Evolutionary conservation across 2,113 vertebrate species (phyloP).

Genomic region (Pipra filicauda): DNA sequence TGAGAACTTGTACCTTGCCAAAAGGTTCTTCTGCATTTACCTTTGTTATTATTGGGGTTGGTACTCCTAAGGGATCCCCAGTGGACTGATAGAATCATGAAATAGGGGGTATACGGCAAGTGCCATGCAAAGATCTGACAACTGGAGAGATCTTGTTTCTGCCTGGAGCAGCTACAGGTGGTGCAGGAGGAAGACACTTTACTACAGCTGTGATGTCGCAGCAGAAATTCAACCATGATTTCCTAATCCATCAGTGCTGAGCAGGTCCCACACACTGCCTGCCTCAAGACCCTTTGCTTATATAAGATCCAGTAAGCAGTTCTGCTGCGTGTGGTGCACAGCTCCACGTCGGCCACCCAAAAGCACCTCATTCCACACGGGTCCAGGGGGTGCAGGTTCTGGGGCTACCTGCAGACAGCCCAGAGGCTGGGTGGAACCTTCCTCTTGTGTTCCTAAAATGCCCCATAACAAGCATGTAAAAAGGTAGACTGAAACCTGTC

Average conservation of each 20-base stretch:
- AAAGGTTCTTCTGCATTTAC: neutral
- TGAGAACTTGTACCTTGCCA: neutral
- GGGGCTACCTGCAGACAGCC: neutral
- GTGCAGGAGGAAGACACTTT: neutral
- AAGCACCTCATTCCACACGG: neutral
- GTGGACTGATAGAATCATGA: neutral
- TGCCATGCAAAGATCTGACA: neutral
- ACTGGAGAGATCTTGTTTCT: neutral
- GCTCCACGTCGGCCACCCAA: neutral
- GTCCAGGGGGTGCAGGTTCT: too few relatives aligned
- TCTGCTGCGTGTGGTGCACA: neutral
- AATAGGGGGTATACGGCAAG: neutral
- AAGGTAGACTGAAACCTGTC: neutral
- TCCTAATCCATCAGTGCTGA: neutral
- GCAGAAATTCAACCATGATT: neutral
- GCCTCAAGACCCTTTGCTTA: neutral
- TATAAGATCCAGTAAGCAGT: neutral
- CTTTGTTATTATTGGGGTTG: neutral
- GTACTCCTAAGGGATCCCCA: neutral
- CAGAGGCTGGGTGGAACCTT: neutral
- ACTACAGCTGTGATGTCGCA: neutral
- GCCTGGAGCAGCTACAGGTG: neutral
- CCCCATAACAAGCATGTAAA: neutral
- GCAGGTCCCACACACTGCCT: neutral
- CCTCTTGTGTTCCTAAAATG: neutral